Conservation (phyloP, 2,797 vertebrate genomes). For the Podargus strigoides region DNA sequence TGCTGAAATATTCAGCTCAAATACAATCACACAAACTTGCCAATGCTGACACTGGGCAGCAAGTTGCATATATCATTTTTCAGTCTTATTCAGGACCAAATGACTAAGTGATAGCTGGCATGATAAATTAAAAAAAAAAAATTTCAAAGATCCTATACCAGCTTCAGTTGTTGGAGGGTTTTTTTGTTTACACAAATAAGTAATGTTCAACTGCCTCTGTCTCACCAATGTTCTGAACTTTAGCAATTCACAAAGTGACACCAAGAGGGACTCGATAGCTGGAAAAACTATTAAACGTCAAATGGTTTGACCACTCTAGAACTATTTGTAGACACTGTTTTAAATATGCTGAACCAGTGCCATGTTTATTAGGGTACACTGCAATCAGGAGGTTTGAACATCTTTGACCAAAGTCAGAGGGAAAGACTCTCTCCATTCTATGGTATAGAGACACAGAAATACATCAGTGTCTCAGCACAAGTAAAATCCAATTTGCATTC, state of each 20-base stretch:
- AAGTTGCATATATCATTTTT: conserved; percentile 38
- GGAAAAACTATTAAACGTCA: neutral
- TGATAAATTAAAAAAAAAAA: neutral
- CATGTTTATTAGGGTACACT: neutral
- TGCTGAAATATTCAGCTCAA: conserved; percentile 61
- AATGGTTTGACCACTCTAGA: neutral
- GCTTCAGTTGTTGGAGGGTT: neutral
- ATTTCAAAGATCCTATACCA: neutral
- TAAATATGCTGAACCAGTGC: neutral
- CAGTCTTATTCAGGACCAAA: conserved; percentile 12
- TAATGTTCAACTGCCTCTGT: neutral
- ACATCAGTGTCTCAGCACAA: neutral
- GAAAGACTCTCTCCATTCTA: neutral
- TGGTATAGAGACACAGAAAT: neutral
- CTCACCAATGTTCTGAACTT: neutral
- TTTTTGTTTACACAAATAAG: neutral
- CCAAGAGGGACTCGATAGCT: neutral
- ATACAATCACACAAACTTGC: conserved; percentile 38
- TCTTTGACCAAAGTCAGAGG: neutral
- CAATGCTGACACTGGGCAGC: conserved; percentile 26
- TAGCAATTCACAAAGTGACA: neutral
- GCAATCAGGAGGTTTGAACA: neutral
- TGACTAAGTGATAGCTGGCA: neutral
- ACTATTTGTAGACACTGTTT: neutral
- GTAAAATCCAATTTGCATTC: neutral